Evolutionary conservation across 2,888 invertebrate species (phyloP), one percentile per base, ranked within the genome.

Genomic region (Erpobdella octoculata): DNA sequence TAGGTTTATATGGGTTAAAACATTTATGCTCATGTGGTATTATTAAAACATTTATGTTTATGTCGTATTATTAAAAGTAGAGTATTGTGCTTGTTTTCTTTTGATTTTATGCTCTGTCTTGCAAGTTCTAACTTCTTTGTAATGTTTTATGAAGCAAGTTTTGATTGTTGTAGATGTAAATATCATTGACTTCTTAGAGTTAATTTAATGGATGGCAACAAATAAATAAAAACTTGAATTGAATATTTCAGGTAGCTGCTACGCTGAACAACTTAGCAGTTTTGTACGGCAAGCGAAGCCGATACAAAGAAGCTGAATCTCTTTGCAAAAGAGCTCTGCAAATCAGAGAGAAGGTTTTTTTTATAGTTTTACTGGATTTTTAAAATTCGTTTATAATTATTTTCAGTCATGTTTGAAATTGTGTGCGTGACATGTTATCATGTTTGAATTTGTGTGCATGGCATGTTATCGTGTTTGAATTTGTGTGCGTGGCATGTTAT

Each of bases 231-330:
- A 15, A 41, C 46, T 15, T n/a, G 46, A 41, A 12, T 15, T 41
- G 46, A 41, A 12, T 15, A n/a, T n/a, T n/a, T n/a, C 5, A 87
- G 87, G 86, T 98, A 41, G 98, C 98, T 18, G 97, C 98, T 61
- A 99, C 98, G 0, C 86, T 98, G 78, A 99, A 99, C 86, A 99
- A 98, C 85, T 87, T 98, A 77, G 97, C 97, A 73, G 98, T 99
- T 68, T 87, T 98, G 64, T 98, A 97, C 82, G 98, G 98, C 15
- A 97, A 98, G 84, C 88, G 97, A 78, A 96, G 96, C 79, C 81
- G 82, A 76, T 82, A 81, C 76, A 93, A 93, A 84, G 97, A 98
- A 80, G 98, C 98, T 0, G 98, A 98, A 85, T 97, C 97, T 18
- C 87, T 99, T 75, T 98, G 98, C 86, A 98, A 98, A 85, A 88